phyloP scores from a whole-genome alignment of 2,797 vertebrate species.

The Ispidina lecontei region DNA sequence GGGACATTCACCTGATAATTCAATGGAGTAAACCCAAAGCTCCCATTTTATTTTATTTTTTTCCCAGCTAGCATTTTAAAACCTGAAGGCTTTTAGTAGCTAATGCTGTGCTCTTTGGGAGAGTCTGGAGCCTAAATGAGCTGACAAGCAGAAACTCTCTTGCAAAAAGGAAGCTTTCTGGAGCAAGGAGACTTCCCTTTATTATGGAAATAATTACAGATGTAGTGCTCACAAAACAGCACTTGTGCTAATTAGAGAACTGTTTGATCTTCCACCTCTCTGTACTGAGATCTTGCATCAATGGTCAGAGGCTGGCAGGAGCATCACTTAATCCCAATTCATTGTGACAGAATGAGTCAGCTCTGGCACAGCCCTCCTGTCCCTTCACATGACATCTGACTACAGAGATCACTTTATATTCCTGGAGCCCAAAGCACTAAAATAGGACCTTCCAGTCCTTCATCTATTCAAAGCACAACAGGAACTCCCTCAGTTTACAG shows the following conservation, averaged over 20 bases:
- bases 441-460: background rate
- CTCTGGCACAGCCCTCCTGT: background rate
- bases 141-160: conserved; percentile 17
- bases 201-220: background rate
- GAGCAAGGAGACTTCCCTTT: background rate
- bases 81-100: conserved; percentile 30
- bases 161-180: conserved; percentile 5
- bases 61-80: conserved; percentile 36
- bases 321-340: background rate
- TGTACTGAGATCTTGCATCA: background rate
- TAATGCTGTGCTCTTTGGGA: background rate
- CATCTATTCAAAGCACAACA: conserved; percentile 24
- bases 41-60: background rate
- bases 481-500: background rate
- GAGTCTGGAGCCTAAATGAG: background rate
- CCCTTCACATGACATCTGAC: background rate
- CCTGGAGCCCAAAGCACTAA: background rate
- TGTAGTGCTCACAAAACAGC: background rate
- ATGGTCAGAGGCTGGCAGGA: background rate
- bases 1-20: background rate
- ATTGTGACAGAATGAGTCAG: background rate
- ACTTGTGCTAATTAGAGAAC: background rate
- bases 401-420: background rate
- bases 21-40: background rate
- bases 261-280: background rate